Conservation (phyloP, 2,888 invertebrate genomes). For the Brachynemurus nebulosus region DNA sequence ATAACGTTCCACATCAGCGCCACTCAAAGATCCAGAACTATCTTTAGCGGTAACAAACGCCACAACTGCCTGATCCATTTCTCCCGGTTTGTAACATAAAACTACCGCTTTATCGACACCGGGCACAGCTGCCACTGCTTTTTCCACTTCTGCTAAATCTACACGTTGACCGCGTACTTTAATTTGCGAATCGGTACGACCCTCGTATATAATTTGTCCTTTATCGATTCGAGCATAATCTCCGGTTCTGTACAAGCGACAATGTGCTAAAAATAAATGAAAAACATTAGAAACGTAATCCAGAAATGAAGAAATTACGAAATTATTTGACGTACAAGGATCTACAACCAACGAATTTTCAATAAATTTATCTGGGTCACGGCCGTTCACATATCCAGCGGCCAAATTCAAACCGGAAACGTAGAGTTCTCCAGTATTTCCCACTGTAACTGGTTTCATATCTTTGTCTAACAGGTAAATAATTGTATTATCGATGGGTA, state of each 20-base stretch:
- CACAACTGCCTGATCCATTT: slow-evolving; percentile 54
- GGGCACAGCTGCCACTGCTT: slow-evolving; percentile 45
- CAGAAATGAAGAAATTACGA: too few relatives aligned
- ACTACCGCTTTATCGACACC: slow-evolving; percentile 65
- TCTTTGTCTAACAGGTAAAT: slow-evolving; percentile 67
- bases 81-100: slow-evolving; percentile 63
- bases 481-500: slow-evolving; percentile 63
- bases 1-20: slow-evolving; percentile 47
- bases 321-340: slow-evolving; percentile 39
- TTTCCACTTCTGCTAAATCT: slow-evolving; percentile 72
- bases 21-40: slow-evolving; percentile 29
- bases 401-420: slow-evolving; percentile 71
- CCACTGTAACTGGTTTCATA: slow-evolving; percentile 53
- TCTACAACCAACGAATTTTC: slow-evolving; percentile 59
- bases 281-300: slow-evolving; percentile 3
- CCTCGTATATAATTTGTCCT: slow-evolving; percentile 55
- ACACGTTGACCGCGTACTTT: slow-evolving; percentile 61
- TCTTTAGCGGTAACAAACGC: slow-evolving; percentile 43
- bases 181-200: slow-evolving; percentile 72
- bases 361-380: slow-evolving; percentile 58
- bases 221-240: slow-evolving; percentile 60
- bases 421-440: slow-evolving; percentile 68
- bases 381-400: slow-evolving; percentile 62
- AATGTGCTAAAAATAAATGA: slow-evolving; percentile 50
- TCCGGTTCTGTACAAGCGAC: slow-evolving; percentile 67